Evolutionary conservation across 2,797 vertebrate species (phyloP).

Genomic region (Myotis vivesi): DNA sequence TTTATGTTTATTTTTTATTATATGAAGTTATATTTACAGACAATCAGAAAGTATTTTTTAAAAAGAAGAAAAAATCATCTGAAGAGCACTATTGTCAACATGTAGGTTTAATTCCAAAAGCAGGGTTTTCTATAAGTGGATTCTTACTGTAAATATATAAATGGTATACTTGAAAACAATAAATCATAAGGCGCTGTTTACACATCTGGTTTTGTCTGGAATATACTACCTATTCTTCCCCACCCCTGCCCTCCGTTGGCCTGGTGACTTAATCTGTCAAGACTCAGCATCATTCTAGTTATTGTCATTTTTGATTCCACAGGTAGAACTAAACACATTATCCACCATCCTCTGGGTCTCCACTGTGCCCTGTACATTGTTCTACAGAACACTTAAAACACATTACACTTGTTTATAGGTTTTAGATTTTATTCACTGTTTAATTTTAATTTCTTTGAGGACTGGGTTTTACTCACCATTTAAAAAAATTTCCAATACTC

Average conservation of each 20-base stretch:
- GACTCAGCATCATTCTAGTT: neutral
- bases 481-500: neutral
- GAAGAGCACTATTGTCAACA: neutral
- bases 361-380: neutral
- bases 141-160: neutral
- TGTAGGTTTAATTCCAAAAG: neutral
- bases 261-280: conserved; percentile 32
- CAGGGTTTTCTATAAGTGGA: neutral
- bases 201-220: neutral
- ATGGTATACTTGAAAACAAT: neutral
- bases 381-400: neutral
- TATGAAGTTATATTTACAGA: conserved; percentile 28
- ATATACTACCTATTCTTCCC: neutral
- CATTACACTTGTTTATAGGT: neutral
- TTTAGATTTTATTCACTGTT: conserved; percentile 39
- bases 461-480: neutral
- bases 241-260: neutral
- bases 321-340: conserved; percentile 1
- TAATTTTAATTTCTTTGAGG: conserved; percentile 36
- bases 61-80: neutral
- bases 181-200: neutral
- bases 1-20: conserved; percentile 6
- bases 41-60: conserved; percentile 8
- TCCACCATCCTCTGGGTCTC: neutral
- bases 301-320: neutral